A percentile compares a stretch with the other conserved stretches of the same genome.
phyloP scores from a whole-genome alignment of 2,113 vertebrate species.

The Plecotus auritus region DNA sequence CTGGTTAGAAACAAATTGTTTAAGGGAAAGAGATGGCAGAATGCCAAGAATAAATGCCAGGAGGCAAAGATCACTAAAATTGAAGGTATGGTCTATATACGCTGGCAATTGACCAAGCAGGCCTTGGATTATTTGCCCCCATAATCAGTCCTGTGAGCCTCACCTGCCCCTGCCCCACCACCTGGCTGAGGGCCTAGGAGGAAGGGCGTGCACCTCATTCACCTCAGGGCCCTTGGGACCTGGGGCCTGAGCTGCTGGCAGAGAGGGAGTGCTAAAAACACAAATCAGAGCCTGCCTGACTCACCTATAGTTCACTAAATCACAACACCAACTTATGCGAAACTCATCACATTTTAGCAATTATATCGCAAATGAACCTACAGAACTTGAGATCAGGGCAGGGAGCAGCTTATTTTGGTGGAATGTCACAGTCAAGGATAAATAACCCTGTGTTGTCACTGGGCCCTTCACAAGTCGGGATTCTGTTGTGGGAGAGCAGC shows the following conservation, averaged over 20 bases:
- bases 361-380: not conserved
- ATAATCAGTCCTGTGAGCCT: not conserved
- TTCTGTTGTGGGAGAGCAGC: not conserved
- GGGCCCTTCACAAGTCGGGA: not conserved
- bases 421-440: not conserved
- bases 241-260: not conserved
- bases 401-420: not conserved
- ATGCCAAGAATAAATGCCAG: not conserved
- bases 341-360: not conserved
- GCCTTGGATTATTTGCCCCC: not conserved
- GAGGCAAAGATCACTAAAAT: not conserved
- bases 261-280: not conserved
- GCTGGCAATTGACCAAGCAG: not conserved
- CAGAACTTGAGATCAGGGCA: not conserved
- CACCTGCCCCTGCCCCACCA: not conserved
- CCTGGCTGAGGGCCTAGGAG: not conserved
- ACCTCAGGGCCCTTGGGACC: not conserved
- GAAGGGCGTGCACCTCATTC: not conserved
- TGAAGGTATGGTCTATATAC: no score
- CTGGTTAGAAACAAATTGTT: not conserved
- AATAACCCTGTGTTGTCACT: not conserved
- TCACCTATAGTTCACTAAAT: not conserved
- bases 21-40: not conserved
- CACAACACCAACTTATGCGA: not conserved
- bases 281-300: not conserved